These are phyloP conservation scores for Anas capensis DNA, from an alignment of 2,797 vertebrate species.

Conservation along the genomic window DNA sequence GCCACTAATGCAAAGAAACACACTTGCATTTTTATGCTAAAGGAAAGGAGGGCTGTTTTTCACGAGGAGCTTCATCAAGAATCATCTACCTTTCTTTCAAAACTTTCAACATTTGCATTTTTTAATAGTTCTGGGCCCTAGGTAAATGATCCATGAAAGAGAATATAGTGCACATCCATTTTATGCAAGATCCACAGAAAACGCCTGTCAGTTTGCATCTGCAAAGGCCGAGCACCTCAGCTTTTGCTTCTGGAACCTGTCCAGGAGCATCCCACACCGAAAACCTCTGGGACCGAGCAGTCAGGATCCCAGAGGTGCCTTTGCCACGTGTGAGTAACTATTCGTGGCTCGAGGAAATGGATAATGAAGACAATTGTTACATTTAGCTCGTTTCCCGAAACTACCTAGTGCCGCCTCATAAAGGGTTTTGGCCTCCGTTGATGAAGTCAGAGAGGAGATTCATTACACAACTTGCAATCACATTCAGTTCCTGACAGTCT, in stretches of 20 bases:
- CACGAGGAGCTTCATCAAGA: not conserved
- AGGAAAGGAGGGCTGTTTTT: not conserved
- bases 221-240: not conserved
- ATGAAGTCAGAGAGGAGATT: not conserved
- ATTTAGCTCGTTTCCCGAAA: not conserved
- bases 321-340: not conserved
- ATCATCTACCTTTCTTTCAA: not conserved
- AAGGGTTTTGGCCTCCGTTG: not conserved
- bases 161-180: not conserved
- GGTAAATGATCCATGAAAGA: not conserved
- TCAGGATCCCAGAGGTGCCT: not conserved
- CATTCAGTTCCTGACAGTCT: not conserved
- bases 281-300: not conserved
- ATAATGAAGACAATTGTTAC: not conserved
- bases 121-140: not conserved
- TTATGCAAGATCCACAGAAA: not conserved
- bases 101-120: conserved; percentile 4
- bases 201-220: fast-evolving
- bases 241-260: not conserved
- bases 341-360: fast-evolving
- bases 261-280: not conserved
- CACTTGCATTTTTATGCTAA: fast-evolving
- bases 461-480: not conserved
- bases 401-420: fast-evolving
- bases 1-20: not conserved